These are phyloP conservation scores for Misgurnus mizolepis DNA, from an alignment of 2,113 vertebrate species.

Conservation along the genomic window DNA sequence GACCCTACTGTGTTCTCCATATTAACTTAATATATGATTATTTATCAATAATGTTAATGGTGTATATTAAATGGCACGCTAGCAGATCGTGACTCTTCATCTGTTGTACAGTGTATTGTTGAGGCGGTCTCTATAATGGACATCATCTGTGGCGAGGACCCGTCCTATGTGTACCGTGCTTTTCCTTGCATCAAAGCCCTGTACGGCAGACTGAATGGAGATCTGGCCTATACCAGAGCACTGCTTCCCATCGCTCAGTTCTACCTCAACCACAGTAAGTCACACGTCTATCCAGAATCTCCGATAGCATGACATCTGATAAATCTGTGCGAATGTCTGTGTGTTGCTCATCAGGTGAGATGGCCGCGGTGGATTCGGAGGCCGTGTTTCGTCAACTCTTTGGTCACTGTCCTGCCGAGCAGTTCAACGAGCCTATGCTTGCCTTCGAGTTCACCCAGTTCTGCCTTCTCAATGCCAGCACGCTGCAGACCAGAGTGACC, in stretches of 20 bases:
- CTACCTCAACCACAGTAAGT: conserved; percentile 90
- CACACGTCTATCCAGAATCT: background rate
- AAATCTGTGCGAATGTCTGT: conserved; percentile 67
- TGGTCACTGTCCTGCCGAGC: conserved; percentile 78
- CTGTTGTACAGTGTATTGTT: conserved; percentile 82
- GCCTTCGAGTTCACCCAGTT: conserved; percentile 86
- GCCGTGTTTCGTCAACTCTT: conserved; percentile 81
- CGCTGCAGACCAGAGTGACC: conserved; percentile 71
- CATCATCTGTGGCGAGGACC: conserved; percentile 86
- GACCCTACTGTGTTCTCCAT: too few species aligned
- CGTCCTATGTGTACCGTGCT: conserved; percentile 80
- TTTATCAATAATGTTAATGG: background rate
- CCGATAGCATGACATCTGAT: conserved; percentile 51
- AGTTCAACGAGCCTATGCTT: conserved; percentile 81
- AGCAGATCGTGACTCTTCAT: background rate
- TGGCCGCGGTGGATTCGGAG: conserved; percentile 81
- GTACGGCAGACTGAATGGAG: conserved; percentile 78
- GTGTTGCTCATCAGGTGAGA: conserved; percentile 74
- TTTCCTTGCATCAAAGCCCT: conserved; percentile 83
- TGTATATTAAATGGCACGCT: background rate
- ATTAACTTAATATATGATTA: too few species aligned
- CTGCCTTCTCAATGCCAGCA: conserved; percentile 77
- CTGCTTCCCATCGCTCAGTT: conserved; percentile 90
- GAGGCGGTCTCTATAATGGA: conserved; percentile 90
- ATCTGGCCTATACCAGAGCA: conserved; percentile 73